Evolutionary conservation across 2,113 vertebrate species (phyloP).

Genomic region (Andinoacara biseriatus): DNA sequence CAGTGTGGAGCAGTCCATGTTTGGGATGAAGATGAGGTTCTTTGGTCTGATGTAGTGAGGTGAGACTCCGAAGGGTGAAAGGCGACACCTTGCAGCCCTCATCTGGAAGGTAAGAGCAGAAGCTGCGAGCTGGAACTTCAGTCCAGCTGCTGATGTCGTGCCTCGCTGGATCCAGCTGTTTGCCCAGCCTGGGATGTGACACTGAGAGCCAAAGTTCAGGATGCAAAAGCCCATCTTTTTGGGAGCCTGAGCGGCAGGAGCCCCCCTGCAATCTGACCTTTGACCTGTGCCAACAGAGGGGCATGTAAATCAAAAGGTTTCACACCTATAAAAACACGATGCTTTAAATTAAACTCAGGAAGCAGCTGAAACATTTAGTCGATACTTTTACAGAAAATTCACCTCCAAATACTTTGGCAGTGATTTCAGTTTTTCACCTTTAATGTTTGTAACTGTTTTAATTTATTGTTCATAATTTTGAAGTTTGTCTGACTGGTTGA

Average conservation of each 20-base stretch:
- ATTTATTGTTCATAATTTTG: rapidly evolving
- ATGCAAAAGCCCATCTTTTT: rapidly evolving
- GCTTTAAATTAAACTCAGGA: neutral
- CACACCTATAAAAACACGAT: rapidly evolving
- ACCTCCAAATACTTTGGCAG: neutral
- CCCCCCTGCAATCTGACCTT: neutral
- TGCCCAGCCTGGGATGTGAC: neutral
- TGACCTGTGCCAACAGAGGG: neutral
- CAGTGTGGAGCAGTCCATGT: rapidly evolving
- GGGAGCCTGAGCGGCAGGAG: rapidly evolving
- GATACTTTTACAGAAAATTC: neutral
- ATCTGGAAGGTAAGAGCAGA: neutral
- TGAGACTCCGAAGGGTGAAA: too few relatives aligned
- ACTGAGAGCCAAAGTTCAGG: neutral
- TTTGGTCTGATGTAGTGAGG: too few relatives aligned
- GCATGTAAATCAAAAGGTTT: neutral
- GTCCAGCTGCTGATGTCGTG: neutral
- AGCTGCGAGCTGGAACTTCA: neutral
- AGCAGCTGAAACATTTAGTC: too few relatives aligned
- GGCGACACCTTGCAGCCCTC: rapidly evolving
- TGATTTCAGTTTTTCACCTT: neutral
- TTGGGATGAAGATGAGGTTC: neutral
- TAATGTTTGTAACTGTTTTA: neutral
- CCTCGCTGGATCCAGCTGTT: neutral
- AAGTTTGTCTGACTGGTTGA: neutral